Base-by-base conservation (phyloP, 2,888 invertebrate species). In the Ectemnius cavifrons region DNA sequence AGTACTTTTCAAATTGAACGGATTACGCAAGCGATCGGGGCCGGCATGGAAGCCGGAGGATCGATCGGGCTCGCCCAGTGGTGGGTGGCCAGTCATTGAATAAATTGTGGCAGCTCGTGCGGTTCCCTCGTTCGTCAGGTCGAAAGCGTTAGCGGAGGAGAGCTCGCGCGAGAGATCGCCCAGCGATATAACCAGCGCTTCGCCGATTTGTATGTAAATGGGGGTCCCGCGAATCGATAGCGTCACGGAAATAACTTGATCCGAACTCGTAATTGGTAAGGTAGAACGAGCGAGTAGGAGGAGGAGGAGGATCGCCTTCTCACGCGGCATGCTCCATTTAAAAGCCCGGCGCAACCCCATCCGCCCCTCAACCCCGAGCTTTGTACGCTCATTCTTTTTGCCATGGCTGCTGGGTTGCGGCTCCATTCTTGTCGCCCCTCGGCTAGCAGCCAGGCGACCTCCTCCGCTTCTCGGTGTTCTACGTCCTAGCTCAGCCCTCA, bases 121-220 rank as follows among this genome's bases (percentile, higher is more conserved):
- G 72, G 73, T 67, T 61, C 27, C 82, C 57, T 65, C 82, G 76
- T 81, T 76, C 75, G 77, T 79, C 81, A 79, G 69, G 63, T 67
- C 67, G 62, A 63, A 70, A 66, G 49, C 64, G 71, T 59, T 37
- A 37, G 37, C 37, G 37, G 52, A 16, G 52, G 52, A 16, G 16
- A 56, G 56, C 20, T 23, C 59, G 23, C 63, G 73, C 71, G 70
- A 67, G 72, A 82, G 71, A 67, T 37, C 37, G 13, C 6, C 52
- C 52, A 16, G 57, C 60, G 37, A 37, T 37, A 37, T 64, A 77
- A 67, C 79, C 74, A 60, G 71, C 77, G 61, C 77, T 60, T 81
- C 75, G 75, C 68, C 74, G 82, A 82, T 82, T 80, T 80, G 46
- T 80, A 82, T 82, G 83, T 80, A 82, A 82, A 82, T 82, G 11